Evolutionary conservation across 1,140 invertebrate genomes (phyloP).

Genomic region (Drosophila bocki): DNA sequence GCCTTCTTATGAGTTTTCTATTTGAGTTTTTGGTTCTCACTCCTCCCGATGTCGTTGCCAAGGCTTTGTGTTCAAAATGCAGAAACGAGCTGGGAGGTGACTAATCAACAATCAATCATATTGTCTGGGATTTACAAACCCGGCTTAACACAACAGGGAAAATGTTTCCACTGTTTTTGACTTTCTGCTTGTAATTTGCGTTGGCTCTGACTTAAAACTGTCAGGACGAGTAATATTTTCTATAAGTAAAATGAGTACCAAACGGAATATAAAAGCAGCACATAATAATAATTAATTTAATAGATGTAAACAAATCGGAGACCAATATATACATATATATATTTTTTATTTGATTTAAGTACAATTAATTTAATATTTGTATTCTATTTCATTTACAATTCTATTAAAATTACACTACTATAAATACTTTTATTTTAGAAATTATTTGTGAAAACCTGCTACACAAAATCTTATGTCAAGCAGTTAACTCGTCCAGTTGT

Average conservation of each 20-base stretch:
- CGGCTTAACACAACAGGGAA: conserved; percentile 55
- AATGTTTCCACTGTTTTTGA: conserved; percentile 41
- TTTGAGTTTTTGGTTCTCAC: conserved; percentile 47
- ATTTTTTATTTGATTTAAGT: neutral
- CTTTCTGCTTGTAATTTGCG: conserved; percentile 18
- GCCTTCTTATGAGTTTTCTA: conserved; percentile 29
- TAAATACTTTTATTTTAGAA: neutral
- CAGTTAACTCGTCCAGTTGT: conserved; percentile 33
- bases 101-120: conserved; percentile 79
- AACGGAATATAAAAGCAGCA: conserved; percentile 13
- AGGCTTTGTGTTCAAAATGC: conserved; percentile 58
- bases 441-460: neutral
- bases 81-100: conserved; percentile 13
- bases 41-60: conserved; percentile 7
- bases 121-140: conserved; percentile 45
- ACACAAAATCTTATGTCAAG: neutral
- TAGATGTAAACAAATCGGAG: neutral
- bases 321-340: neutral
- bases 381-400: neutral
- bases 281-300: neutral
- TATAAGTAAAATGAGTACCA: conserved; percentile 23
- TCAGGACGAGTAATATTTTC: conserved; percentile 26
- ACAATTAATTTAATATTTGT: neutral
- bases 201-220: conserved; percentile 42
- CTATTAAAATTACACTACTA: neutral